phyloP scores from a whole-genome alignment of 2,888 invertebrate genomes.

The Perizoma flavofasciatum region DNA sequence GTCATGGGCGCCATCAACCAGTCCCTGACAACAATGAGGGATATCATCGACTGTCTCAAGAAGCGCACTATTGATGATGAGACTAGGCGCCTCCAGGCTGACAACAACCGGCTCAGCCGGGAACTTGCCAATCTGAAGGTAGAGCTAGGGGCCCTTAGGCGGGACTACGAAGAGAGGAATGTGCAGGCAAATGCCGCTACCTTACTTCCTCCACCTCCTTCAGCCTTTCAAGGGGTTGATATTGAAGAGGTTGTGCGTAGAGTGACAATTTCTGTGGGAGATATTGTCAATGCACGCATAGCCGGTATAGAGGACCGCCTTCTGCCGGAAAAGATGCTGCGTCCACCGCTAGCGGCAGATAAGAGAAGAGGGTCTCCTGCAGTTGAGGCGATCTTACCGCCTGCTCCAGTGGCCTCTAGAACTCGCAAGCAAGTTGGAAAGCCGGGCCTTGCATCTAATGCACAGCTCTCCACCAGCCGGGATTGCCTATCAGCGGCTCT shows the following conservation, averaged over 20 bases:
- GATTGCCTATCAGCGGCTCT: no score
- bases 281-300: not conserved
- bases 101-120: not conserved
- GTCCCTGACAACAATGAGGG: not conserved
- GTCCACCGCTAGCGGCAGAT: conserved; percentile 4
- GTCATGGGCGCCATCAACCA: not conserved
- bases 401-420: no score
- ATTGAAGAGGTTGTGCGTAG: not conserved
- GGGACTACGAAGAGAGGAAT: not conserved
- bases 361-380: not conserved
- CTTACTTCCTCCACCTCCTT: not conserved
- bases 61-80: not conserved
- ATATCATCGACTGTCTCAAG: not conserved
- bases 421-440: no score
- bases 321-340: conserved; percentile 5
- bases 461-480: no score
- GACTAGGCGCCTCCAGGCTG: not conserved
- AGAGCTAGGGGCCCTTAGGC: not conserved
- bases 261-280: not conserved
- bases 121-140: not conserved
- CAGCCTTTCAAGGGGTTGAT: no score
- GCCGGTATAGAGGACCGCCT: not conserved
- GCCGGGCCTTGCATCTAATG: no score
- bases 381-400: not conserved
- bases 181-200: not conserved